phyloP scores from a whole-genome alignment of 1,140 invertebrate genomes.

The Oscheius sp. region DNA sequence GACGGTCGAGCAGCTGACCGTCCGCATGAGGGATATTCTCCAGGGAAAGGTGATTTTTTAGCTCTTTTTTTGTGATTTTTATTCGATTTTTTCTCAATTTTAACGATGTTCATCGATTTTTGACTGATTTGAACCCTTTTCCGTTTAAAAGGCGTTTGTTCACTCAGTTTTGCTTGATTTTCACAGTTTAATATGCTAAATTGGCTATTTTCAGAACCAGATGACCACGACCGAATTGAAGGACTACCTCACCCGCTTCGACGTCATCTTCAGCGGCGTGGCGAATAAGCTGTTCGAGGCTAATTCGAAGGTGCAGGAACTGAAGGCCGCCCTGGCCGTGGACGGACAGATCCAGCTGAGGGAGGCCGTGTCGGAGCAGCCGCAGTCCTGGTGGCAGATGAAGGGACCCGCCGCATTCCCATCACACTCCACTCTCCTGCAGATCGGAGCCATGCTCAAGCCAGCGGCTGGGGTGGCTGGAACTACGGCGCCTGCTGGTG shows the following conservation, averaged over 20 bases:
- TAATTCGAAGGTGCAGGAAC: not conserved
- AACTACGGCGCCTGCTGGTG: not conserved
- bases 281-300: not conserved
- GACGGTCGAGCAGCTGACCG: not conserved
- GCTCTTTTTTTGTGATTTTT: not conserved
- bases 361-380: not conserved
- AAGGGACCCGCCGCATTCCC: not conserved
- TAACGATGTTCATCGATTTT: too few species aligned
- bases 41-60: not conserved
- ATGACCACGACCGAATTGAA: not conserved
- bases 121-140: too few species aligned
- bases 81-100: too few species aligned
- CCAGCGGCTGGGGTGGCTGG: not conserved
- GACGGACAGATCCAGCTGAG: not conserved
- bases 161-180: too few species aligned
- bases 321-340: not conserved
- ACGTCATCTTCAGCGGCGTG: not conserved
- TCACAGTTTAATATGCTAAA: too few species aligned
- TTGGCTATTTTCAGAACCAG: not conserved
- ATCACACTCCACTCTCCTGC: not conserved
- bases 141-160: too few species aligned
- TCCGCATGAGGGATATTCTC: not conserved
- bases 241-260: not conserved
- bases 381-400: not conserved
- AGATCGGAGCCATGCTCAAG: slow-evolving; percentile 2